Base-by-base conservation (phyloP, 2,113 vertebrate species). In the Procavia capensis region DNA sequence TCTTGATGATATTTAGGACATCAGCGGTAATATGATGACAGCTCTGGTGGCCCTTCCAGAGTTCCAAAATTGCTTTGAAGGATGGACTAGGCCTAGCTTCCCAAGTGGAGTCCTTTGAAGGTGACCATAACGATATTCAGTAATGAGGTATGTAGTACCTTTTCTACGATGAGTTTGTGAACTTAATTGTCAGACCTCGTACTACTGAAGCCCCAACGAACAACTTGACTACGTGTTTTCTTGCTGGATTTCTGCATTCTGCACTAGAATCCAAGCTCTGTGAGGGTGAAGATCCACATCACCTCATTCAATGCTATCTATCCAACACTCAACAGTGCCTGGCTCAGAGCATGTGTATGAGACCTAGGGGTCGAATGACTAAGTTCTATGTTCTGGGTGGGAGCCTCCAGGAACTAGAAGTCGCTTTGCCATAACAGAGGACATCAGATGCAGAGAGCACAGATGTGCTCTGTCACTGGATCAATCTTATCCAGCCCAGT, bases 281-380 rank as follows among this genome's bases (percentile, higher is more conserved):
- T 20, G 83, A 63, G 47, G 8, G 47, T 50, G 13, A 50, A 50
- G 47, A 50, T 50, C 47, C 47, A 50, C 5, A 25, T 19, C 29
- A 61, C 31, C n/a, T 63, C 0, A 0, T 22, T 61, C 16, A 8
- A n/a, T n/a, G n/a, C n/a, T n/a, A n/a, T n/a, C 6, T 3, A 9
- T 61, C 63, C 27, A 9, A 34, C 8, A 39, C 16, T 29, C n/a
- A n/a, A n/a, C n/a, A n/a, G 74, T 25, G 57, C 39, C 47, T 24
- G 43, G 57, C 1, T 29, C 31, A 47, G 7, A 25, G 41, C 29
- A 88, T 6, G 29, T 0, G 2, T 6, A n/a, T 1, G 14, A 9
- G 0, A 0, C 41, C n/a, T n/a, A 43, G 17, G 2, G 88, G 45
- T 6, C 36, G 74, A 92, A 43, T 6, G 43, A 34, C 1, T 1